Evolutionary conservation across 2,113 vertebrate genomes (phyloP), one percentile per base, ranked within the genome.

Genomic region (Gorsachius goisagi): DNA sequence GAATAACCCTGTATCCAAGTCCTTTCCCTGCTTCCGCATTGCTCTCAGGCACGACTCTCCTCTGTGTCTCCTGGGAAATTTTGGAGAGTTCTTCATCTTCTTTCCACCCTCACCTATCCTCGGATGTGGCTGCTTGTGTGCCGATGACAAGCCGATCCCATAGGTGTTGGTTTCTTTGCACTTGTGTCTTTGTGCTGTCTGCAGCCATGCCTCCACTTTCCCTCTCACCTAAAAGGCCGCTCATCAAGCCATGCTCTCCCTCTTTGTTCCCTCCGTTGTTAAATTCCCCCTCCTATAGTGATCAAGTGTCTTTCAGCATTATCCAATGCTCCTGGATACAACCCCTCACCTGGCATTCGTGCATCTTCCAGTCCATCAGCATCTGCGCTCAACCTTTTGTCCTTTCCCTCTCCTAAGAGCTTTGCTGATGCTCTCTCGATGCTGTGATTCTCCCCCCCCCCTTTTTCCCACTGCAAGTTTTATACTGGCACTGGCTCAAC

Each of bases 401-500:
- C 86, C 89, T 56, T 56, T 93, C 24, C 21, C 52, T 30, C 49
- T 49, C 21, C 39, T 2, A 8, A 73, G 15, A 88, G 53, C n/a
- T 94, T 93, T 69, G 49, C 74, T 56, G 74, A 58, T 89, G 82
- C 62, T 93, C 71, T 76, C 74, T 76, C n/a, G 53, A 68, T 45
- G 69, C 87, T 89, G 59, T 53, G 85, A 89, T 91, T 91, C 93
- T 82, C 91, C 79, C 45, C 58, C 45, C 58, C 84, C 77, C 23
- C 64, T 87, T 93, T 85, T 95, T 89, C 91, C 95, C 85, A 44
- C 78, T 93, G 81, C 87, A 96, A 96, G 74, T 89, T 79, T 89
- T 88, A 79, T 79, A 73, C 62, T 97, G 96, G 96, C 96, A 89
- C 74, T 58, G 78, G 66, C 89, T 97, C 96, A 97, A 94, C 67